Conservation (phyloP, 1,140 invertebrate species). For the Plutomurus gul region DNA sequence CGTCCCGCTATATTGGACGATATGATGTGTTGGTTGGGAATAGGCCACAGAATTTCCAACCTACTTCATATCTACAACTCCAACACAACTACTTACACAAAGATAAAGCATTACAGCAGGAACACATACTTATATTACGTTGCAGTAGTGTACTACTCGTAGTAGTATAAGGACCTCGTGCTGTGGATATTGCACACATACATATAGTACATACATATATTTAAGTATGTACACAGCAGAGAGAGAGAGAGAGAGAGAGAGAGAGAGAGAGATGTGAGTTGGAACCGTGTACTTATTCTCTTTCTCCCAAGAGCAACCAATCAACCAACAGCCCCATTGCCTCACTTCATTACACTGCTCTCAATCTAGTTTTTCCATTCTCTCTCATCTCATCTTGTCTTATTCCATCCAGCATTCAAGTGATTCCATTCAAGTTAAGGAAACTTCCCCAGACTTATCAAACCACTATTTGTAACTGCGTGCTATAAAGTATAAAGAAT, state of each 20-base stretch:
- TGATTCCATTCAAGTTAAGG: slow-evolving; percentile 3
- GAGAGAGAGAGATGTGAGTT: not conserved
- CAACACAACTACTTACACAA: not conserved
- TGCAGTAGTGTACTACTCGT: not conserved
- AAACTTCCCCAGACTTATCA: not conserved
- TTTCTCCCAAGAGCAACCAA: not conserved
- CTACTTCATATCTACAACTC: no score
- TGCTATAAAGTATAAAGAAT: not conserved
- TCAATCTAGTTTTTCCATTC: slow-evolving; percentile 17
- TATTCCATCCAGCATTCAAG: not conserved
- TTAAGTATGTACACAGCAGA: not conserved
- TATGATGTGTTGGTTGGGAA: slow-evolving; percentile 6
- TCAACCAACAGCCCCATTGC: not conserved
- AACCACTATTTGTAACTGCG: no score
- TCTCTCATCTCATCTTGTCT: not conserved
- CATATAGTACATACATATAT: not conserved
- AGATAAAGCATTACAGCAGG: not conserved
- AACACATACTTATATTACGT: not conserved
- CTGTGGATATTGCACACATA: not conserved
- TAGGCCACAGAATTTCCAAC: no score
- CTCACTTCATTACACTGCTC: slow-evolving; percentile 15
- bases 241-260: not conserved
- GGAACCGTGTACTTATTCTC: not conserved
- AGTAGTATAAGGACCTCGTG: no score
- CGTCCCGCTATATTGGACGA: not conserved